phyloP scores from a whole-genome alignment of 2,888 invertebrate genomes.

The Eilema sororculum region DNA sequence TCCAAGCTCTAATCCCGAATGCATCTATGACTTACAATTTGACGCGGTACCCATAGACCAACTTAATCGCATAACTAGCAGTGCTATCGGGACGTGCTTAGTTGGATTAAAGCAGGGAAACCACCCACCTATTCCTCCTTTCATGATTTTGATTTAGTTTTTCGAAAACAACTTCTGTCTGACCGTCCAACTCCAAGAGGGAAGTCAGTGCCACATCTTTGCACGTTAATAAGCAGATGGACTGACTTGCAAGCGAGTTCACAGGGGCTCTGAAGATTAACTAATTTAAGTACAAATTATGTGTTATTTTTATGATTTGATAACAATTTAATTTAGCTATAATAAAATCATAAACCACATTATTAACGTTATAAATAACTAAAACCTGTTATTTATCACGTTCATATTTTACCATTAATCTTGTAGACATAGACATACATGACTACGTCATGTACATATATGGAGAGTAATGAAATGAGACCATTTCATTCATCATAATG shows the following conservation, averaged over 20 bases:
- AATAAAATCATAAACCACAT: slow-evolving; percentile 1
- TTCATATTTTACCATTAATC: slow-evolving; percentile 1
- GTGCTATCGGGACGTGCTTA: too few relatives aligned
- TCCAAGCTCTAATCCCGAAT: too few relatives aligned
- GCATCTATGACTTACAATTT: too few relatives aligned
- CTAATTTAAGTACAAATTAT: too few relatives aligned
- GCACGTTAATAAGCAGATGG: not conserved
- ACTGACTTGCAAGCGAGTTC: too few relatives aligned
- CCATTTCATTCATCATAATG: not conserved
- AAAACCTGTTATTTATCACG: not conserved
- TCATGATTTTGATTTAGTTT: not conserved
- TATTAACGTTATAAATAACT: not conserved
- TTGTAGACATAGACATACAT: not conserved
- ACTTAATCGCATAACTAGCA: too few relatives aligned
- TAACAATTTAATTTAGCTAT: too few relatives aligned
- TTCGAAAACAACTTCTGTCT: not conserved
- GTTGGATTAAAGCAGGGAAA: too few relatives aligned
- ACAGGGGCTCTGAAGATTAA: too few relatives aligned
- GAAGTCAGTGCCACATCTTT: not conserved
- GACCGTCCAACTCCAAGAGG: not conserved
- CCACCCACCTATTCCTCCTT: too few relatives aligned
- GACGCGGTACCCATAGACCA: too few relatives aligned
- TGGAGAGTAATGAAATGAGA: not conserved
- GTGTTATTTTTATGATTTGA: too few relatives aligned
- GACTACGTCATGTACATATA: not conserved